Evolutionary conservation across 1,140 invertebrate species (phyloP).

Genomic region (Lepidurus couesii): DNA sequence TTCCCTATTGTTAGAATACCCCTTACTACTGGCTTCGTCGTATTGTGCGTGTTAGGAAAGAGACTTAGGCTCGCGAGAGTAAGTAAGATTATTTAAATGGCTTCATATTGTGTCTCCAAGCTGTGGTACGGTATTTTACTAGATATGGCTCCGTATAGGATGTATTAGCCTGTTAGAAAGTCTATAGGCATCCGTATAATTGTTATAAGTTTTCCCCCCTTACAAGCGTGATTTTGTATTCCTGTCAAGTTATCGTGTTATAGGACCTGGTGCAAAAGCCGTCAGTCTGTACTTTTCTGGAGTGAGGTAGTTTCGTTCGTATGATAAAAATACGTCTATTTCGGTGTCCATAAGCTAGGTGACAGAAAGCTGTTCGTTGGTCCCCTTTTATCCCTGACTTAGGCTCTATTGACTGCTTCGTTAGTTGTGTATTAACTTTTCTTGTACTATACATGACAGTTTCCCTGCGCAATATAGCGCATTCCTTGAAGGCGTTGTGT

Average conservation of each 20-base stretch:
- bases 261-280: neutral
- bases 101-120: neutral
- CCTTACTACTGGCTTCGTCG: neutral
- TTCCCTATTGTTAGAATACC: neutral
- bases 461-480: neutral
- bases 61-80: neutral
- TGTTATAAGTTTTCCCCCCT: neutral
- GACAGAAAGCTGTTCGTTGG: neutral
- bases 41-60: neutral
- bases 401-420: neutral
- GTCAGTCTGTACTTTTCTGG: neutral
- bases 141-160: neutral
- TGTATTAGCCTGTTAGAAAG: neutral
- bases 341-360: neutral
- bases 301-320: neutral
- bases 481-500: neutral
- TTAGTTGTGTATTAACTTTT: constrained; percentile 3
- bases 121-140: neutral
- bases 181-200: neutral
- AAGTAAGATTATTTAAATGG: neutral
- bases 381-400: constrained; percentile 2
- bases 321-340: neutral
- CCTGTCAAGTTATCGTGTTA: constrained; percentile 7
- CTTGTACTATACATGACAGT: constrained; percentile 5
- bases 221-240: neutral